Evolutionary conservation across 2,113 vertebrate species (phyloP).

Genomic region (Atrichornis clamosus): DNA sequence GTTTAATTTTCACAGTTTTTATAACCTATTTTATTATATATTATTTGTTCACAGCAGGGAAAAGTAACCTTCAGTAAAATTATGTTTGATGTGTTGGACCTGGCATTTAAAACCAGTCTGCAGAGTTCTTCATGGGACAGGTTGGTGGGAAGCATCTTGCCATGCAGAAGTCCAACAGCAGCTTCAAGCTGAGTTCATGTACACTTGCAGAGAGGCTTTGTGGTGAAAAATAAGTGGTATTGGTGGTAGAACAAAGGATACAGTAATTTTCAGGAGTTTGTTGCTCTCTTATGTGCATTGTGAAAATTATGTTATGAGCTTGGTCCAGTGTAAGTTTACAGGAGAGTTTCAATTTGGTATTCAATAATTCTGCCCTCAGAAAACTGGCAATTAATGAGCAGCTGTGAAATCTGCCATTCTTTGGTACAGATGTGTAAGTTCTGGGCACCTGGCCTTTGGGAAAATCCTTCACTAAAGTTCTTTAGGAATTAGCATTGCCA

Average conservation of each 20-base stretch:
- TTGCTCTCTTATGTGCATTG: neutral
- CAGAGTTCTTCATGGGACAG: neutral
- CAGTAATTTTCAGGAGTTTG: neutral
- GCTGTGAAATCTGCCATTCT: neutral
- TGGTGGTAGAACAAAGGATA: neutral
- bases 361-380: neutral
- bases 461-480: neutral
- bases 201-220: neutral
- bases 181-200: neutral
- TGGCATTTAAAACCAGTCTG: neutral
- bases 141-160: neutral
- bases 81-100: neutral
- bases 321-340: neutral
- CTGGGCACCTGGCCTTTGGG: neutral
- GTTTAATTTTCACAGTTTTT: neutral
- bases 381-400: neutral
- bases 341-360: neutral
- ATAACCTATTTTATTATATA: neutral
- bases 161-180: neutral
- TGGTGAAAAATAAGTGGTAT: neutral
- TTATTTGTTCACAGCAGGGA: neutral
- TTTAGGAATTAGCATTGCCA: neutral
- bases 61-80: neutral
- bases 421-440: neutral
- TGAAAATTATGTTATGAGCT: neutral